These are phyloP conservation scores for Drosophila gaucha DNA, from an alignment of 2,888 invertebrate species.

Conservation along the genomic window DNA sequence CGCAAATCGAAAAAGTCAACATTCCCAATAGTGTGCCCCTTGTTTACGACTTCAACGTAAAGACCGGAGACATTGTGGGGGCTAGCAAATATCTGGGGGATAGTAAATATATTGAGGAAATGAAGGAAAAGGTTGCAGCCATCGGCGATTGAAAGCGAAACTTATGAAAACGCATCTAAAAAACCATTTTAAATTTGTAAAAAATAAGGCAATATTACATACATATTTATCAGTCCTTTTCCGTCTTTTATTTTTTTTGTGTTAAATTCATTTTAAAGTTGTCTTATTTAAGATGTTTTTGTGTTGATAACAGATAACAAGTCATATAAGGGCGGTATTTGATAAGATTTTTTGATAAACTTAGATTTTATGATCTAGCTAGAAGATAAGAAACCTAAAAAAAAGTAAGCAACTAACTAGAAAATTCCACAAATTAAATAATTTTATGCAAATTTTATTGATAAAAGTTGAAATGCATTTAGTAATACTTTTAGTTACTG, in stretches of 20 bases:
- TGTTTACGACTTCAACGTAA: conserved; percentile 90
- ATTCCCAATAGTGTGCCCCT: conserved; percentile 93
- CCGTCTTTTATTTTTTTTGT: neutral
- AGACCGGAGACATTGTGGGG: conserved; percentile 88
- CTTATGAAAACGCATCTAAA: too few relatives aligned
- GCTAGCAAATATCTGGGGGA: conserved; percentile 92
- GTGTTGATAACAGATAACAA: conserved; percentile 1
- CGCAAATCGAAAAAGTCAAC: conserved; percentile 90
- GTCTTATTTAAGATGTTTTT: neutral
- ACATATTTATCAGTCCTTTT: conserved; percentile 11
- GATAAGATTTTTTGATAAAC: neutral
- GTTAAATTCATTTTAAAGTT: conserved; percentile 3
- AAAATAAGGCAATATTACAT: conserved; percentile 9
- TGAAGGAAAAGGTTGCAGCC: conserved; percentile 91
- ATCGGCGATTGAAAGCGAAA: conserved; percentile 87
- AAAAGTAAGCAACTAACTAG: too few relatives aligned
- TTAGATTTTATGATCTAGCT: conserved; percentile 1
- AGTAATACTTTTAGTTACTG: conserved; percentile 62
- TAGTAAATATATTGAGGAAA: conserved; percentile 90
- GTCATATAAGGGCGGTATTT: neutral
- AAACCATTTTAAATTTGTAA: neutral
- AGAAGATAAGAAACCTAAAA: neutral
- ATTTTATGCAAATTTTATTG: neutral
- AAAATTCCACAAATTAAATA: too few relatives aligned
- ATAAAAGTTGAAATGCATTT: conserved; percentile 41